Evolutionary conservation across 2,797 vertebrate genomes (phyloP), one percentile per base, ranked within the genome.

Genomic region (Poeciliopsis paucimaculata): DNA sequence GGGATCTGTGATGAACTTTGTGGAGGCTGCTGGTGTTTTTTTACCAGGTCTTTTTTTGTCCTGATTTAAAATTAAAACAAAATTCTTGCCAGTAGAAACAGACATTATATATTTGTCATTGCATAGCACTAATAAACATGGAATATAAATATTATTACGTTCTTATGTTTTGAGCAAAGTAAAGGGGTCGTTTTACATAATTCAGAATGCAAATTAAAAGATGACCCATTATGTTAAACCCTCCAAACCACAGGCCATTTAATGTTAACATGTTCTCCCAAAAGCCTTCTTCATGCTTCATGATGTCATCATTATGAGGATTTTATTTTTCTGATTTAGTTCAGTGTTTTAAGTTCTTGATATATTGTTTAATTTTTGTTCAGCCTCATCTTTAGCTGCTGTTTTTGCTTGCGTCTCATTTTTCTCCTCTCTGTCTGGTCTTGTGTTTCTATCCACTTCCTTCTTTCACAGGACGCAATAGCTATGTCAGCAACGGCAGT

Each of bases 1-100:
- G 31, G 79, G 77, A 87, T 86, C 82, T 82, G 85, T 88, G 79
- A 82, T 43, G 81, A 81, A 82, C 68, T 31, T 74, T 83, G 74
- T 64, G 72, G 75, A 57, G 36, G 77, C 77, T 18, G 84, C 66
- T 82, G 53, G 9, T 64, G 55, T 1, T 9, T 64, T 62, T 36
- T 36, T 18, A 64, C 16, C 20, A 31, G 55, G n/a, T 7, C 80
- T 84, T 78, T 64, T 66, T 84, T 73, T 49, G 10, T 73, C 46
- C 36, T 41, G 36, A 83, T 82, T 47, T 60, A 76, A 86, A 89
- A 82, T 15, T 55, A n/a, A 36, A n/a, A 41, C 16, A 31, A 45
- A 74, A n/a, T 1, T 12, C 53, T 13, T 72, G 2, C 1, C 7
- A 53, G 28, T 4, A 26, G 9, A 60, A 39, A 8, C 11, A 46